Base-by-base conservation (phyloP, 2,113 vertebrate species). In the Antennarius striatus region DNA sequence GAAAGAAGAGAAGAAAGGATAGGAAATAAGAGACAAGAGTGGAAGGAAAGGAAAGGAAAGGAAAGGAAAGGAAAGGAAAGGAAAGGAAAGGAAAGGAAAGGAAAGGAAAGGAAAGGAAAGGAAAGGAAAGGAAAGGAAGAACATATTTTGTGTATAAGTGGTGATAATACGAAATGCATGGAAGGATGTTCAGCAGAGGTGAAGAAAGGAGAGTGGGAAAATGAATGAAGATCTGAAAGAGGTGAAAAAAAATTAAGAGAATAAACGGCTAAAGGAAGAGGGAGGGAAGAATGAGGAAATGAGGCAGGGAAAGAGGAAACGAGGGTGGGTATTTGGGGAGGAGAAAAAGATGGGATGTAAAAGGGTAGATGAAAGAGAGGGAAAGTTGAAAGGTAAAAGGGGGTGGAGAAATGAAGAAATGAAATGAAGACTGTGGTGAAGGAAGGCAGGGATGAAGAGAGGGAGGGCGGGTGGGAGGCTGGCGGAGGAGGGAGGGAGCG, bases 351-450 rank as follows among this genome's bases (percentile, higher is more conserved):
- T 77, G 83, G 77, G 71, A 69, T 51, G 73, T 68, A 68, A 83
- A 81, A 77, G 81, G 79, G 66, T 14, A 82, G 68, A 80, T 75
- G 71, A 80, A 84, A 85, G 85, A 66, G 74, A 81, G 83, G 77
- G 77, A 86, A 87, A 85, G 84, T 88, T 88, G 81, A 87, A 86
- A 86, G 86, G 84, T 83, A 22, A 22, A 83, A 81, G 76, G 73
- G 82, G 87, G 80, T 15, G 74, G 85, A 85, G 86, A 80, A 80
- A 70, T 61, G 63, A 22, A 22, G 22, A 22, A 22, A 22, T 22
- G 22, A 22, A 84, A 73, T 79, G 85, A 81, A 81, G 80, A 69
- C 66, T 74, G 68, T 77, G 70, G 79, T 29, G 53, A 63, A 78
- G 80, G 73, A 73, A 86, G 80, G 78, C 73, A 85, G 73, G 71